These are phyloP conservation scores for Hippoglossus stenolepis DNA, from an alignment of 2,113 vertebrate genomes.

Conservation along the genomic window DNA sequence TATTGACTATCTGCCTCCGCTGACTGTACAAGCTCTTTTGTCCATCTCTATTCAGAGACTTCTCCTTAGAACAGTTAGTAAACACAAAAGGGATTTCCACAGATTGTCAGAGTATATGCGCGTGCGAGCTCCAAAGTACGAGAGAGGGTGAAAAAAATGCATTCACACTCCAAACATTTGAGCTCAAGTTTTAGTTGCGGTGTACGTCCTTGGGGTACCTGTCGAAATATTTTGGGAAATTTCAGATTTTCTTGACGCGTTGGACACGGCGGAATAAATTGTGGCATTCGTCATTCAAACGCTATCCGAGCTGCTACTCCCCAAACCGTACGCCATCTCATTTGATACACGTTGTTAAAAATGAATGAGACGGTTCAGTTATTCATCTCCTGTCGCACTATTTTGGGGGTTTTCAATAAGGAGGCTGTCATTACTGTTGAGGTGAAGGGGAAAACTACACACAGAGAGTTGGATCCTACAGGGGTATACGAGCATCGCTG, in stretches of 20 bases:
- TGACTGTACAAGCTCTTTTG: slow-evolving; percentile 35
- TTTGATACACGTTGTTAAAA: slow-evolving; percentile 54
- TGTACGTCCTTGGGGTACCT: slow-evolving; percentile 39
- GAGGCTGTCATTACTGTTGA: slow-evolving; percentile 36
- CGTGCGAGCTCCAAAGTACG: slow-evolving; percentile 6
- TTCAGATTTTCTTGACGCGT: slow-evolving; percentile 35
- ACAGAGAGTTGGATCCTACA: slow-evolving; percentile 20
- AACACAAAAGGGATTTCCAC: slow-evolving; percentile 29
- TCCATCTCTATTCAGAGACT: slow-evolving; percentile 48
- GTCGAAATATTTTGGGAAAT: background rate
- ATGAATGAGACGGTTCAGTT: slow-evolving; percentile 47
- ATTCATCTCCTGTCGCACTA: slow-evolving; percentile 55
- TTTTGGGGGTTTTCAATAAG: slow-evolving; percentile 56
- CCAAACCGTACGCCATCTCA: slow-evolving; percentile 43
- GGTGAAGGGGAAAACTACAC: slow-evolving; percentile 16
- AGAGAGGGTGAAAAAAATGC: slow-evolving; percentile 11
- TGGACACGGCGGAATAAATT: slow-evolving; percentile 50
- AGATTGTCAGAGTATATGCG: slow-evolving; percentile 21
- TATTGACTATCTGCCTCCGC: slow-evolving; percentile 64
- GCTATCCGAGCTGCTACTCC: slow-evolving; percentile 19
- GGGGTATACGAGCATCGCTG: slow-evolving; percentile 20
- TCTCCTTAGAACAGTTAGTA: slow-evolving; percentile 27
- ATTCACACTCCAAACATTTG: slow-evolving; percentile 14
- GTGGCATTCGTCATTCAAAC: slow-evolving; percentile 57
- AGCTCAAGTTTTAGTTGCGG: slow-evolving; percentile 29